A percentile compares a stretch with the other conserved stretches of the same genome.
Evolutionary conservation across 2,797 vertebrate genomes (phyloP).

Genomic region (Acipenser transmontanus): DNA sequence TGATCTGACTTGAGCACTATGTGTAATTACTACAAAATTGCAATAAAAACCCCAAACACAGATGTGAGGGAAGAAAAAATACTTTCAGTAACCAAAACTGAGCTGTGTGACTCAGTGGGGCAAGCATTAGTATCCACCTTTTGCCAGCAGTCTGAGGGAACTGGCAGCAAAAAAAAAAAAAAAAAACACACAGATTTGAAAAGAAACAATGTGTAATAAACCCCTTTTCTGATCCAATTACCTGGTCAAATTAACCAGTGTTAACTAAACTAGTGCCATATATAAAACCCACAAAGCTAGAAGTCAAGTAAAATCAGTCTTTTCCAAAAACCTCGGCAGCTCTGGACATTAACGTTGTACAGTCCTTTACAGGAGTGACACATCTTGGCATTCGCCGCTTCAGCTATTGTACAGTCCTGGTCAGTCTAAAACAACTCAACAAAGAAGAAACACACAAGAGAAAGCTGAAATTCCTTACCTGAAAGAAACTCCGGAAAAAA

Average conservation of each 20-base stretch:
- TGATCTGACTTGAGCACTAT: not conserved
- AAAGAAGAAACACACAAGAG: conserved; percentile 15
- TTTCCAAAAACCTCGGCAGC: too few species aligned
- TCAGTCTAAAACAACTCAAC: not conserved
- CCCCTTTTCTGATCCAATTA: too few species aligned
- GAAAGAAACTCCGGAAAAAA: conserved; percentile 74
- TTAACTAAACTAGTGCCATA: too few species aligned
- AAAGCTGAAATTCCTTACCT: conserved; percentile 63
- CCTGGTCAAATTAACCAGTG: too few species aligned
- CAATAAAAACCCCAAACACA: conserved; percentile 2
- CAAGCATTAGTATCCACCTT: not conserved
- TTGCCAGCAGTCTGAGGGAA: not conserved
- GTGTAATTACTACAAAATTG: not conserved
- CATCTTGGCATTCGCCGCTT: too few species aligned
- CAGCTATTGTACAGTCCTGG: not conserved
- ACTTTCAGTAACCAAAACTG: not conserved
- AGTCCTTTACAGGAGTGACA: too few species aligned
- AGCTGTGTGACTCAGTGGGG: not conserved
- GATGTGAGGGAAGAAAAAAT: not conserved
- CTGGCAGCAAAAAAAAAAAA: not conserved
- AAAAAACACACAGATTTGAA: not conserved
- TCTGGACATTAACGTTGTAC: too few species aligned
- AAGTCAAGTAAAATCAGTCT: too few species aligned
- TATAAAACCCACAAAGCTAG: too few species aligned
- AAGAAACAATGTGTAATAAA: too few species aligned